Conservation (phyloP, 2,888 invertebrate species). For the Apotomis turbidana region DNA sequence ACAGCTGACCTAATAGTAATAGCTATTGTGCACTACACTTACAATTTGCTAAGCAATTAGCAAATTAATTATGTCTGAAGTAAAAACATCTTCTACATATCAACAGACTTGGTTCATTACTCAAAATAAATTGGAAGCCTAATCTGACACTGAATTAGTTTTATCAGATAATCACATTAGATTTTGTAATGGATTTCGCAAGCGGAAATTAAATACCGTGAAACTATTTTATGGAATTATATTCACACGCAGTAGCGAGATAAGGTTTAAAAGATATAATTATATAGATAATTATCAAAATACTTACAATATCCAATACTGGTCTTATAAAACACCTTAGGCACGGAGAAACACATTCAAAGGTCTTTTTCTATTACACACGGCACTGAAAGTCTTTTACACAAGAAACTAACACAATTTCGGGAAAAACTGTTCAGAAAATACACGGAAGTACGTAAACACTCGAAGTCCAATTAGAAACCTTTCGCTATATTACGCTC, state of each 20-base stretch:
- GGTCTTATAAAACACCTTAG: constrained; percentile 28
- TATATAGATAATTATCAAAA: neutral
- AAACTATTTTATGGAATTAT: neutral
- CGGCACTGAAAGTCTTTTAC: constrained; percentile 28
- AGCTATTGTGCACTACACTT: no score
- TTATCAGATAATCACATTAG: neutral
- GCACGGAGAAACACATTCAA: constrained; percentile 39
- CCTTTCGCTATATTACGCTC: constrained; percentile 32
- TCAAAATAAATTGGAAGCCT: neutral
- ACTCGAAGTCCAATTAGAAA: constrained; percentile 23
- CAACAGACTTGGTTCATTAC: neutral
- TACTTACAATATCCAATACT: constrained; percentile 37
- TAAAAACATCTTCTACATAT: neutral
- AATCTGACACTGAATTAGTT: neutral
- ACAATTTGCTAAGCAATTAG: neutral
- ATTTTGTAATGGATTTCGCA: neutral
- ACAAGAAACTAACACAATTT: constrained; percentile 26
- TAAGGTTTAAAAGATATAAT: constrained; percentile 1
- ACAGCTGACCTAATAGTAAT: no score
- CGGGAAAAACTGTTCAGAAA: constrained; percentile 9
- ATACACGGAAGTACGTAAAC: constrained; percentile 28
- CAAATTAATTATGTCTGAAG: neutral
- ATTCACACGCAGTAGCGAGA: neutral
- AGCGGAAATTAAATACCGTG: neutral
- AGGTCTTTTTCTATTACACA: constrained; percentile 33